Conservation (phyloP, 1,140 invertebrate genomes). For the Aporrectodea caliginosa region DNA sequence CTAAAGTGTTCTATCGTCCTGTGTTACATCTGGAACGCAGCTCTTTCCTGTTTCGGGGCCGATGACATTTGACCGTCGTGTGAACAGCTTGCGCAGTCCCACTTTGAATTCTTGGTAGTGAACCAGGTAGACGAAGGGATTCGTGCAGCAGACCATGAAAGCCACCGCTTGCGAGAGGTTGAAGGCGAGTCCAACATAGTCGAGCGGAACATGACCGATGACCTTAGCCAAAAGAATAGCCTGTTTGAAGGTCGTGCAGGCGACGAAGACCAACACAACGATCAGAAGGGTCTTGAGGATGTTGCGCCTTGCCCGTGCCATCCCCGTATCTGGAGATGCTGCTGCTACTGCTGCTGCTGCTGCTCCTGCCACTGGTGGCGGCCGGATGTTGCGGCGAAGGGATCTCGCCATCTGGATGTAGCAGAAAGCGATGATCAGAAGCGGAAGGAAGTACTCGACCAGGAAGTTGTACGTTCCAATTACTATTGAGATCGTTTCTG, state of each 20-base stretch:
- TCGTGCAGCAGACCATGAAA: background rate
- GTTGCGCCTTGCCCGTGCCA: background rate
- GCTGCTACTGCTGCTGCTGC: too few species aligned
- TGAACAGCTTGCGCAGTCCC: background rate
- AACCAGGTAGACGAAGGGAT: background rate
- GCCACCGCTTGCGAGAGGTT: background rate
- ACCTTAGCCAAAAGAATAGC: background rate
- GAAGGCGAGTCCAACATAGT: background rate
- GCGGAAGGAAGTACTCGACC: background rate
- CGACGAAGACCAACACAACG: background rate
- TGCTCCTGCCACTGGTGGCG: background rate
- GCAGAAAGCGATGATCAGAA: background rate
- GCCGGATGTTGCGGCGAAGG: background rate
- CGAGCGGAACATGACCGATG: background rate
- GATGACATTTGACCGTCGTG: background rate
- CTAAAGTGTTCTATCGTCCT: too few species aligned
- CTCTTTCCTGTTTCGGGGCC: background rate
- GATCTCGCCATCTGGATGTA: background rate
- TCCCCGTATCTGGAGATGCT: background rate
- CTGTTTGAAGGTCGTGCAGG: background rate
- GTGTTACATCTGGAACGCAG: background rate
- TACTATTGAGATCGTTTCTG: background rate
- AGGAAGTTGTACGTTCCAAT: background rate
- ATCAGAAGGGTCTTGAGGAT: background rate
- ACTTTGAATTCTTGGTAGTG: background rate